phyloP scores from a whole-genome alignment of 2,797 vertebrate species.

The Chromobotia macracanthus region DNA sequence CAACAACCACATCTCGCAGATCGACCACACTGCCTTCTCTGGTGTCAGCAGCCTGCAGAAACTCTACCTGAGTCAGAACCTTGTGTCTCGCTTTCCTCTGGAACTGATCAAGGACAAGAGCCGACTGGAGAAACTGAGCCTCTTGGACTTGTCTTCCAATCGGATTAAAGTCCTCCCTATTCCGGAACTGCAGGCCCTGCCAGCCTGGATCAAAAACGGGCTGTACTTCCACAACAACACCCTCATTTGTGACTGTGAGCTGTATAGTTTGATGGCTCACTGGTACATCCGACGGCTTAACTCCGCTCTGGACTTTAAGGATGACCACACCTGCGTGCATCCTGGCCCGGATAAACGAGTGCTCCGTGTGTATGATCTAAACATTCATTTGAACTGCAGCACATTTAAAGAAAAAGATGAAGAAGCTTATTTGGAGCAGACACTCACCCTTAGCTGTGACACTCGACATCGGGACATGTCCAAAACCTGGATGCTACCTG shows the following conservation, averaged over 20 bases:
- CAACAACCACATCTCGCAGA: conserved; percentile 87
- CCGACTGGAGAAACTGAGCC: conserved; percentile 82
- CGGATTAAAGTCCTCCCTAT: conserved; percentile 83
- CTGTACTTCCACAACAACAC: conserved; percentile 95
- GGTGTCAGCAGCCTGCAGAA: conserved; percentile 86
- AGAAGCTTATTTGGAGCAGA: conserved; percentile 87
- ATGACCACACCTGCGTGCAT: conserved; percentile 81
- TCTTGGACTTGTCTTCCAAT: conserved; percentile 93
- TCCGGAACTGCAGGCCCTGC: conserved; percentile 83
- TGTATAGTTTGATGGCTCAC: conserved; percentile 89
- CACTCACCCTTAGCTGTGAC: conserved; percentile 83
- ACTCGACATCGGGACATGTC: conserved; percentile 81
- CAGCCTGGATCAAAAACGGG: conserved; percentile 90
- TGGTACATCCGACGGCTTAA: conserved; percentile 87
- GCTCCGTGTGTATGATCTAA: conserved; percentile 78
- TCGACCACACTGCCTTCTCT: conserved; percentile 89
- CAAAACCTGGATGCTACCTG: conserved; percentile 87
- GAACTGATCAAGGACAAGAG: conserved; percentile 88
- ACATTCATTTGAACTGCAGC: conserved; percentile 86
- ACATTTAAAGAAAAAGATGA: conserved; percentile 83
- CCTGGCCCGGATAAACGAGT: conserved; percentile 68
- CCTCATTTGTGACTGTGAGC: conserved; percentile 83
- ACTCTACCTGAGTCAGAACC: conserved; percentile 94
- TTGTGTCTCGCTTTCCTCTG: conserved; percentile 87
- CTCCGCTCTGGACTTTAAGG: conserved; percentile 89